Evolutionary conservation across 2,797 vertebrate species (phyloP).

Genomic region (Erpetoichthys calabaricus): DNA sequence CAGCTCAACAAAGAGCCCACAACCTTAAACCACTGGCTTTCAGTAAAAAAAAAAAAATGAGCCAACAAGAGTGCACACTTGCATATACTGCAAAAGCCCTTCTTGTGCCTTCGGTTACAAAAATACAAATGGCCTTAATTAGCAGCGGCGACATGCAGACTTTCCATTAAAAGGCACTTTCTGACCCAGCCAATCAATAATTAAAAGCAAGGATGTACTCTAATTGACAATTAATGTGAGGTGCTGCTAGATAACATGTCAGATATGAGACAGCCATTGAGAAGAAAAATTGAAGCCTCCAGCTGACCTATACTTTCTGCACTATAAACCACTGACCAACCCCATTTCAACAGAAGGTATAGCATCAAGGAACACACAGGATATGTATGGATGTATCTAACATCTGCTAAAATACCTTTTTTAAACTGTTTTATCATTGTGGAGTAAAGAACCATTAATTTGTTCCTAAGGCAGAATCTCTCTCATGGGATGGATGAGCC

Average conservation of each 20-base stretch:
- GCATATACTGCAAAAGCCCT: not conserved
- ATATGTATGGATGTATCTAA: no score
- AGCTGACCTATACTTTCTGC: not conserved
- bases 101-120: not conserved
- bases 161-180: slow-evolving; percentile 32
- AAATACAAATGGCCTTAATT: not conserved
- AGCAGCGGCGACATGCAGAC: not conserved
- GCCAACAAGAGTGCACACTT: not conserved
- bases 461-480: no score
- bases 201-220: slow-evolving; percentile 38
- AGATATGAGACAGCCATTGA: slow-evolving; percentile 15
- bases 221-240: slow-evolving; percentile 47
- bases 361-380: no score
- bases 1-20: not conserved
- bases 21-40: slow-evolving; percentile 1
- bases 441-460: no score
- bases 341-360: no score
- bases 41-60: not conserved
- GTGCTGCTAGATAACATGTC: slow-evolving; percentile 32
- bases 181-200: slow-evolving; percentile 53
- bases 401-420: no score
- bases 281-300: slow-evolving; percentile 18
- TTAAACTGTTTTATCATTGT: no score
- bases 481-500: no score
- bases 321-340: no score